A percentile compares a stretch with the other conserved stretches of the same genome.
phyloP scores from a whole-genome alignment of 2,888 invertebrate genomes.

The Linyphia triangularis region DNA sequence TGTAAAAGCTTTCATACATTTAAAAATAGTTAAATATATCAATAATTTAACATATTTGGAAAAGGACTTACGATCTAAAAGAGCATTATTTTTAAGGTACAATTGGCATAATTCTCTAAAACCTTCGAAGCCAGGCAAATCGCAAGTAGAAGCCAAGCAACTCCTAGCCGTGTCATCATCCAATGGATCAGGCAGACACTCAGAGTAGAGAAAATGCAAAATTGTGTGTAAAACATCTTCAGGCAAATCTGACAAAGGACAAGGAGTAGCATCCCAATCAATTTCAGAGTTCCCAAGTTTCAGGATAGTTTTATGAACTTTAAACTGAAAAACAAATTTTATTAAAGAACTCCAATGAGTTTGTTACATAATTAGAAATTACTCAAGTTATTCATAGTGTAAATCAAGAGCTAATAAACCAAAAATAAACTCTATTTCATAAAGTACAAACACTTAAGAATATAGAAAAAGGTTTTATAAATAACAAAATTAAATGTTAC shows the following conservation, averaged over 20 bases:
- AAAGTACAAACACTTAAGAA: too few relatives aligned
- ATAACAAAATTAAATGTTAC: too few relatives aligned
- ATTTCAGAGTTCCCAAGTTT: constrained; percentile 83
- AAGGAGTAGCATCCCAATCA: constrained; percentile 81
- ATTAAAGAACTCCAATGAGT: too few relatives aligned
- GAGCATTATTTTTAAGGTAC: constrained; percentile 84
- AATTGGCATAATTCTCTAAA: constrained; percentile 83
- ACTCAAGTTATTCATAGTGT: too few relatives aligned
- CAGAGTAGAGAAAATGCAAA: constrained; percentile 85
- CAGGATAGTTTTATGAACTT: constrained; percentile 83
- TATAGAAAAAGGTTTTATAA: too few relatives aligned
- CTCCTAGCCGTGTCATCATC: constrained; percentile 83
- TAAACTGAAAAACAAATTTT: constrained; percentile 78
- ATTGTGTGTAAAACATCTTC: constrained; percentile 84
- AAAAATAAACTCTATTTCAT: too few relatives aligned
- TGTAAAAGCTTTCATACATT: too few relatives aligned
- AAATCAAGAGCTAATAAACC: too few relatives aligned
- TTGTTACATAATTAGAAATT: too few relatives aligned
- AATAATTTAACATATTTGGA: too few relatives aligned
- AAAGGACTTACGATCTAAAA: constrained; percentile 84
- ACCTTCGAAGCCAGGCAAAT: constrained; percentile 82
- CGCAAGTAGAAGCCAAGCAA: constrained; percentile 81
- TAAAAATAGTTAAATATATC: too few relatives aligned
- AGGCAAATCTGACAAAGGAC: constrained; percentile 82
- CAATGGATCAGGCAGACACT: constrained; percentile 84